A percentile compares a stretch with the other conserved stretches of the same genome.
These are phyloP conservation scores for Tenrec ecaudatus DNA, from an alignment of 2,113 vertebrate species.

Conservation along the genomic window DNA sequence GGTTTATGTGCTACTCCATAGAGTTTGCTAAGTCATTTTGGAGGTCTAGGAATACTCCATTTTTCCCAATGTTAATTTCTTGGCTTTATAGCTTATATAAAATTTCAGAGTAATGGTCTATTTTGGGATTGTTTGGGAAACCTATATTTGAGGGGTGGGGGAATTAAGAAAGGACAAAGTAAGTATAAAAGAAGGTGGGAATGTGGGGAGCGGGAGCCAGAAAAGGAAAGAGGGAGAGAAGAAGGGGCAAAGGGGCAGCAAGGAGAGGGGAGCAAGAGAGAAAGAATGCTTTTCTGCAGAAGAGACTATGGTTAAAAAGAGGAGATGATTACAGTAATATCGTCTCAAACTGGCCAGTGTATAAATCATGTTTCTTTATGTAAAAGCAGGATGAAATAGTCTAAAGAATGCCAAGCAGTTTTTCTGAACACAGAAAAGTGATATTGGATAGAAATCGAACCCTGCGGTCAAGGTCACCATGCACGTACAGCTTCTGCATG, in stretches of 20 bases:
- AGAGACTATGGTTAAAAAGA: not conserved
- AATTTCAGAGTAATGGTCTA: too few species aligned
- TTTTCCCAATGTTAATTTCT: too few species aligned
- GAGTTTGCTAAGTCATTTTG: too few species aligned
- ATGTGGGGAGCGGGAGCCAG: not conserved
- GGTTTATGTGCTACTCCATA: too few species aligned
- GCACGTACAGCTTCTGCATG: too few species aligned
- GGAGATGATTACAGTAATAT: not conserved
- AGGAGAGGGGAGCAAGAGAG: not conserved
- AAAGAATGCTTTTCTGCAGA: not conserved
- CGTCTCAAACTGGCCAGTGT: not conserved
- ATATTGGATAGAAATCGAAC: too few species aligned
- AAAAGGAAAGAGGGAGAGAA: not conserved
- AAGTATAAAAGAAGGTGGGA: not conserved
- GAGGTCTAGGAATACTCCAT: too few species aligned
- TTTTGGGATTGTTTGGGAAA: too few species aligned
- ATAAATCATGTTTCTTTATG: not conserved
- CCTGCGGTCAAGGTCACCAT: too few species aligned
- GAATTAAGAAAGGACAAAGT: not conserved
- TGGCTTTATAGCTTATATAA: too few species aligned
- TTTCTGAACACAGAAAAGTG: not conserved
- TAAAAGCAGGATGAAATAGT: not conserved
- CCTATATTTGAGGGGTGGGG: too few species aligned
- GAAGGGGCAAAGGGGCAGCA: not conserved
- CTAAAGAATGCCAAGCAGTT: not conserved